Conservation (phyloP, 2,888 invertebrate species). For the Cantharis rufa region DNA sequence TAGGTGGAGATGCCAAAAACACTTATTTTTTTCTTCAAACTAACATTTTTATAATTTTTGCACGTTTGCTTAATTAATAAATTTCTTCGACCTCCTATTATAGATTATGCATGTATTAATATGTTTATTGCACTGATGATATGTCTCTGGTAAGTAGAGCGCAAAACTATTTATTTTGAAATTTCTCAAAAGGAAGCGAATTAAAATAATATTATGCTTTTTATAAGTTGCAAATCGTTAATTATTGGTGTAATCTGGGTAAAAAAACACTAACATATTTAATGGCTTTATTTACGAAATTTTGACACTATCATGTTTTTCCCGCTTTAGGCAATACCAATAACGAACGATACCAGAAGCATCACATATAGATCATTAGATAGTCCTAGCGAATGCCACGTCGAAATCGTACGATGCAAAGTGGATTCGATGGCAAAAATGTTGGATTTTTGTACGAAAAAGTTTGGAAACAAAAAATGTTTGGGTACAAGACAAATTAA, state of each 20-base stretch:
- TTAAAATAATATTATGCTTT: neutral
- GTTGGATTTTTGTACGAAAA: slow-evolving; percentile 76
- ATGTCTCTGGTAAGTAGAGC: neutral
- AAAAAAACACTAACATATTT: neutral
- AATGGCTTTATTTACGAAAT: neutral
- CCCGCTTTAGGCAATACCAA: slow-evolving; percentile 68
- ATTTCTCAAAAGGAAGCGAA: neutral
- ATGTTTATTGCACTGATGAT: neutral
- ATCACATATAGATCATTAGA: slow-evolving; percentile 76
- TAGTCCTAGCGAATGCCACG: slow-evolving; percentile 71
- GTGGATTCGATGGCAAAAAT: slow-evolving; percentile 84
- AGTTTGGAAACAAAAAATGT: slow-evolving; percentile 75
- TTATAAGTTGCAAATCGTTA: neutral
- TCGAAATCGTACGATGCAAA: slow-evolving; percentile 73
- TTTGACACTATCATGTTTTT: neutral
- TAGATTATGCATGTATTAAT: neutral
- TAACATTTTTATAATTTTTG: neutral
- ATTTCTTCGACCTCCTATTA: neutral
- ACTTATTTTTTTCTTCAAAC: neutral
- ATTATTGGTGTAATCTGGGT: neutral
- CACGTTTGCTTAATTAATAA: neutral
- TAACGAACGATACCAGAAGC: slow-evolving; percentile 66
- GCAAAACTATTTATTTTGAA: neutral
- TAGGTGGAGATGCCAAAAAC: slow-evolving; percentile 11
- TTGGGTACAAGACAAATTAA: slow-evolving; percentile 89